Base-by-base conservation (phyloP, 2,888 invertebrate genomes). In the Platycnemis pennipes region DNA sequence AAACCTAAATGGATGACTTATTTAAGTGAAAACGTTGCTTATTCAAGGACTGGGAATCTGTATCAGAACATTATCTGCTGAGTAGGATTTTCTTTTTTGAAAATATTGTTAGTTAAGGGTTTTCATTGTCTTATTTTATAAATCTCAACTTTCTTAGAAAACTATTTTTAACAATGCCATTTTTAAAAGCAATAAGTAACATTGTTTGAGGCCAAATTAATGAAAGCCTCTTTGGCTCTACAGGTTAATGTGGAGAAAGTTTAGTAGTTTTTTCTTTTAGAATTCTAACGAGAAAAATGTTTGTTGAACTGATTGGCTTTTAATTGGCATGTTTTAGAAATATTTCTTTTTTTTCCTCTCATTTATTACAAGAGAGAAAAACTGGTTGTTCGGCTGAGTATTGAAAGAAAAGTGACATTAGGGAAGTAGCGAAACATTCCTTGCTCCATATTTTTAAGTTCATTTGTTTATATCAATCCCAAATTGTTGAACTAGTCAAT, bases 401-500 rank as follows among this genome's bases (percentile, higher is more conserved):
- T 77, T 77, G 37, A 37, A 77, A 77, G 11, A 8, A 77, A 37
- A 31, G 22, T 77, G 77, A 77, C 77, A 13, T 13, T 77, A 77
- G 37, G 77, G 77, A 37, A 77, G 31, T 77, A 77, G 77, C 31
- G 31, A 37, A 77, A 37, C 77, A 77, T 77, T 77, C 77, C 31
- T 77, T 37, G 77, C 37, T 22, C 31, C 31, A 13, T 37, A 77
- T 77, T 37, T 77, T 77, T 77, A 37, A 37, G 22, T 37, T 63
- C 22, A 11, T 77, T 31, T 77, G 31, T 31, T 31, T 13, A 37
- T 77, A 77, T 77, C 37, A n/a, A 77, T 37, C 13, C 77, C 77
- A 77, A 77, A 77, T 77, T 77, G 11, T 37, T 37, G 37, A 37
- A 37, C 77, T 77, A 77, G 77, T 77, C 77, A 77, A 77, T 77